phyloP scores from a whole-genome alignment of 2,888 invertebrate species.

The Volucella bombylans region DNA sequence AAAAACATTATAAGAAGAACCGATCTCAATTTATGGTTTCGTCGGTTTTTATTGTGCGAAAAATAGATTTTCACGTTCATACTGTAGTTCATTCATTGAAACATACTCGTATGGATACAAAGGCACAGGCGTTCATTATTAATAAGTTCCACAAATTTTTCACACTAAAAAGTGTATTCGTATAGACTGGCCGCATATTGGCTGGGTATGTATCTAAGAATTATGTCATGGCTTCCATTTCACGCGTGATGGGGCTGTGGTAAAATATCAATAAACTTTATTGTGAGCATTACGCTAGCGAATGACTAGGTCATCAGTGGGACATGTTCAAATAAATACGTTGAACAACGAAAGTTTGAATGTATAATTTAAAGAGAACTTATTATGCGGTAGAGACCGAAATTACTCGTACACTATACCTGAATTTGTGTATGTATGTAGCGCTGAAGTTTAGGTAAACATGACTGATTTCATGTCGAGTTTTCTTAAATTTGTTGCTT shows the following conservation, averaged over 20 bases:
- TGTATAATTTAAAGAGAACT: constrained; percentile 26
- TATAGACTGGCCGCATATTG: too few species aligned
- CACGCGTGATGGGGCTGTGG: constrained; percentile 29
- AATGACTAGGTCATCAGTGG: constrained; percentile 48
- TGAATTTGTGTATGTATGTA: background rate
- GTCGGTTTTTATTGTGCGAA: too few species aligned
- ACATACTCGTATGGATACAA: background rate
- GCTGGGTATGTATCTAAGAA: constrained; percentile 25
- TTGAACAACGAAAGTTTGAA: background rate
- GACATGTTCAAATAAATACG: constrained; percentile 17
- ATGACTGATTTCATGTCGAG: too few species aligned
- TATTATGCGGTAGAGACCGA: background rate
- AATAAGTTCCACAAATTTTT: constrained; percentile 29
- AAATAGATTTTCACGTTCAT: too few species aligned
- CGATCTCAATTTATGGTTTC: too few species aligned
- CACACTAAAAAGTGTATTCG: background rate
- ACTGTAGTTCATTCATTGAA: background rate
- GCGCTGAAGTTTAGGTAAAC: background rate
- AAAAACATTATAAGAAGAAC: too few species aligned
- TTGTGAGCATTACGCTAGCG: background rate
- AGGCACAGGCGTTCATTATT: background rate
- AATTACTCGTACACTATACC: background rate
- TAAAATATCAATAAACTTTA: constrained; percentile 45
- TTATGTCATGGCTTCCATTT: constrained; percentile 42
- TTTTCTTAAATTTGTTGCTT: too few species aligned